Conservation (phyloP, 2,113 vertebrate genomes). For the Eonycteris spelaea region DNA sequence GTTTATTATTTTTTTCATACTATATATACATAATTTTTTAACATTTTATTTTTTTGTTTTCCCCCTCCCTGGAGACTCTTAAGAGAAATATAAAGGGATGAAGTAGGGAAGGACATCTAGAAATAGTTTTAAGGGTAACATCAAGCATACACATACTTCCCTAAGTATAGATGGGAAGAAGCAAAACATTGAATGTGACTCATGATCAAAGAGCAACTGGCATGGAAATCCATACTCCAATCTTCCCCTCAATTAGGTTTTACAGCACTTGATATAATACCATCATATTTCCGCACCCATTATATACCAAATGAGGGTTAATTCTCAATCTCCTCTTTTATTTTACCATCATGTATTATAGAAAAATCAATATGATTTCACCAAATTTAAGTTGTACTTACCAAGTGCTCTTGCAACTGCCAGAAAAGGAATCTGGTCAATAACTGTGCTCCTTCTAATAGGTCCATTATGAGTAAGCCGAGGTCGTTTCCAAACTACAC, state of each 20-base stretch:
- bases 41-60: no score
- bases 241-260: not conserved
- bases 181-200: not conserved
- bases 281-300: not conserved
- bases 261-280: not conserved
- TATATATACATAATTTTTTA: no score
- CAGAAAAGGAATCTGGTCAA: conserved; percentile 97
- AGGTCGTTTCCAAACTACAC: conserved; percentile 98
- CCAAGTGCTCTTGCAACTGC: conserved; percentile 94
- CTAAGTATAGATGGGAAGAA: not conserved
- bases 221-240: not conserved
- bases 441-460: conserved; percentile 94
- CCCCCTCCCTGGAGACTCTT: not conserved
- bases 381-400: conserved; percentile 71
- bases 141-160: not conserved
- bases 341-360: not conserved
- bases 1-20: no score
- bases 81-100: not conserved
- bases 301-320: not conserved
- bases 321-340: not conserved
- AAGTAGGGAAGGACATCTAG: not conserved
- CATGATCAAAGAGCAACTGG: not conserved
- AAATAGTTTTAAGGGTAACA: conserved; percentile 35
- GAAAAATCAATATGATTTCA: conserved; percentile 23
- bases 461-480: conserved; percentile 94